Base-by-base conservation (phyloP, 2,888 invertebrate genomes). In the Ectemnius continuus region DNA sequence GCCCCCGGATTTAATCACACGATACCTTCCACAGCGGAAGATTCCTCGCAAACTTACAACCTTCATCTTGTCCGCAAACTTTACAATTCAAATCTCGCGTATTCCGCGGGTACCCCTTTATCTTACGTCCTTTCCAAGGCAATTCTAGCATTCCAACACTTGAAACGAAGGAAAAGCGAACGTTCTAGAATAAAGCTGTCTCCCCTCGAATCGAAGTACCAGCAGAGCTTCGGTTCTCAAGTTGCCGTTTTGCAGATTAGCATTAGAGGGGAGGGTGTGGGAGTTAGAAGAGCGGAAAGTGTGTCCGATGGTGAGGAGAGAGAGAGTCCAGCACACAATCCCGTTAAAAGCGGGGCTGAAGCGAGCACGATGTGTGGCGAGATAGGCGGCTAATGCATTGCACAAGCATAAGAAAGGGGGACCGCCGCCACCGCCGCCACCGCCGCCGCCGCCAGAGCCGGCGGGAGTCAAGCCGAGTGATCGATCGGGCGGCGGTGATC, bases 401-500 rank as follows among this genome's bases (percentile, higher is more conserved):
- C n/a, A 16, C 52, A 16, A 52, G 52, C 14, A 16, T 16, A 52
- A 36, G 60, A 60, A 46, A 46, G 46, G 47, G 61, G 18, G 16
- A 52, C 52, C 52, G n/a, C 52, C 36, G 36, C 28, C 28, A 3
- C 26, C 28, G 47, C 45, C 57, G 58, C 14, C 11, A 52, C 52
- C 52, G n/a, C 52, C 36, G 36, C 28, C 28, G 6, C 26, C 28
- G 47, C 45, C 57, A 47, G 23, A 3, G 47, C 45, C 57, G 58
- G 6, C 11, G 46, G 52, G 52, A 16, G 16, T 16, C 52, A 36
- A 36, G 36, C 52, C 47, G 66, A 63, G 16, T 71, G 82, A 83
- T 83, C 84, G 82, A 83, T 82, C 84, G 78, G 60, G 36, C 36
- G 36, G 36, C 36, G 8, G 36, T 8, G 36, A 36, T 36, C 36